Percentiles rank a stretch among this genome's conserved stretches.
Conservation (phyloP, 1,140 invertebrate genomes). For the Polypedilum vanderplanki region DNA sequence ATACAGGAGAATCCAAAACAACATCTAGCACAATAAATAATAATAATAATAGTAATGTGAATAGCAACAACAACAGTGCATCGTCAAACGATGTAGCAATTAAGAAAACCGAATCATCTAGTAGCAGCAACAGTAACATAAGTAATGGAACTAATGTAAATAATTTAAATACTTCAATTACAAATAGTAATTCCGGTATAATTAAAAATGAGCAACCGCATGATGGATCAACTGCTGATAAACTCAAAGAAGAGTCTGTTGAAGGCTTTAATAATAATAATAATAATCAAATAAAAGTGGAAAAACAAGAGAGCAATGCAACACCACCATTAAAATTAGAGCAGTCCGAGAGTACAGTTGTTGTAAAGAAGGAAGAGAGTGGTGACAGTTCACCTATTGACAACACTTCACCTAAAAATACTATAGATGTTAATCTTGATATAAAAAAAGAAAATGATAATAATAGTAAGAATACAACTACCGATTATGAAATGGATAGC, state of each 20-base stretch:
- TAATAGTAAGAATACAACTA: slow-evolving; percentile 10
- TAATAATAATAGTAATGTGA: neutral
- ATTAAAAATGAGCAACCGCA: neutral
- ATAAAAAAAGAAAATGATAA: neutral
- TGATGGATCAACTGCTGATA: neutral
- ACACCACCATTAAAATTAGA: neutral
- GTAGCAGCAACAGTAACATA: neutral
- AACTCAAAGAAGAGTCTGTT: neutral
- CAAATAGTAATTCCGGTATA: neutral
- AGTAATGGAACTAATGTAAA: slow-evolving; percentile 14
- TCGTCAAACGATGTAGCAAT: neutral
- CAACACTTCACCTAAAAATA: neutral
- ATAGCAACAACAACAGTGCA: neutral
- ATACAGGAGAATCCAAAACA: neutral
- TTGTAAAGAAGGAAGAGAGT: neutral
- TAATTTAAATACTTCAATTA: neutral
- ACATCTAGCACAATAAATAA: neutral
- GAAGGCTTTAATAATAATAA: neutral
- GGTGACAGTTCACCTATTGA: neutral
- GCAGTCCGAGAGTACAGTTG: neutral
- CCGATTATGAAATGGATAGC: neutral
- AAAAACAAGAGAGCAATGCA: neutral
- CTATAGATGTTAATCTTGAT: slow-evolving; percentile 1
- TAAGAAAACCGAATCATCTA: neutral
- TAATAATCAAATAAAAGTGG: neutral